phyloP scores from a whole-genome alignment of 2,113 vertebrate genomes.

The Rallus limicola region DNA sequence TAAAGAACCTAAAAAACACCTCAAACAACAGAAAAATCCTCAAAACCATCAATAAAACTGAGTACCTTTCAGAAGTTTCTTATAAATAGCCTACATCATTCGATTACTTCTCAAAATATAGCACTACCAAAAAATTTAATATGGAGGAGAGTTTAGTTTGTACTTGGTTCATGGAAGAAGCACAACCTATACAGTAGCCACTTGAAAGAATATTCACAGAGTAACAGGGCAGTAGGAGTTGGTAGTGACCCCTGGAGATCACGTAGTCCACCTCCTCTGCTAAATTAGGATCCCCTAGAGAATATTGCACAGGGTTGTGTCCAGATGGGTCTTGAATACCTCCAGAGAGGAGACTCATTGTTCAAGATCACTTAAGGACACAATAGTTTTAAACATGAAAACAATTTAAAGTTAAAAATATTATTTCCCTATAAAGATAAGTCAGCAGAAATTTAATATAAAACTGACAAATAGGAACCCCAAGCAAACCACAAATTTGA shows the following conservation, averaged over 20 bases:
- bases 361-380: not conserved
- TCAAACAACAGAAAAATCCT: not conserved
- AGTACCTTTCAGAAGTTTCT: not conserved
- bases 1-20: too few species aligned
- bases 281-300: too few species aligned
- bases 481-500: not conserved
- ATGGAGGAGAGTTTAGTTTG: not conserved
- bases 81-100: not conserved
- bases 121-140: not conserved
- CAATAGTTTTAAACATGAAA: not conserved
- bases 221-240: too few species aligned
- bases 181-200: not conserved
- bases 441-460: not conserved
- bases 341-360: not conserved
- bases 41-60: not conserved
- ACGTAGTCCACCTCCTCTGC: too few species aligned
- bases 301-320: too few species aligned
- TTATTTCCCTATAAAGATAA: not conserved
- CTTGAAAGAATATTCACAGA: not conserved
- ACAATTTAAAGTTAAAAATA: not conserved
- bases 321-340: too few species aligned
- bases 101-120: not conserved
- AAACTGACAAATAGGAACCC: not conserved
- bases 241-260: too few species aligned
- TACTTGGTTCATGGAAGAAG: not conserved